Evolutionary conservation across 2,888 invertebrate species (phyloP), one percentile per base, ranked within the genome.

Genomic region (Polydesmus complanatus): DNA sequence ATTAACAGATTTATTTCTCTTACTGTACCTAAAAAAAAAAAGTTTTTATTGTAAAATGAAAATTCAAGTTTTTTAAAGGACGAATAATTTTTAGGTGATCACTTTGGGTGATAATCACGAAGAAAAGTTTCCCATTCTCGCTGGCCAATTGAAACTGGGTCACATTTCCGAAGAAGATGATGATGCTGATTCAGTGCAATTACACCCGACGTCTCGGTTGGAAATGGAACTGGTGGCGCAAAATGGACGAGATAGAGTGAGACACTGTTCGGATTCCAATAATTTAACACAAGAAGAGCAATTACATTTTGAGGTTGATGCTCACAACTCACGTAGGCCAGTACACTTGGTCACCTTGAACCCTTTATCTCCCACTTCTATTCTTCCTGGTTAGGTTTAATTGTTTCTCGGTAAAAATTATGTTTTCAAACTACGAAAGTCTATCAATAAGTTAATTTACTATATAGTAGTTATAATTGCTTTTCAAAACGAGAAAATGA

Each of bases 121-220:
- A 47, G 59, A 59, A 19, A 59, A 62, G 49, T 62, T 61, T 56
- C 61, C 61, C 25, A 61, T 64, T 50, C 61, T 61, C 14, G 52
- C 51, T 5, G 67, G 70, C 26, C 60, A 63, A 8, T 67, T 69
- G 56, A 65, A 66, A 14, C 66, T 67, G 11, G 65, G 66, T 21
- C 59, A 68, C 19, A 52, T 68, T 54, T 68, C 23, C 19, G 50
- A 27, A 2, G 27, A 21, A 3, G 19, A 52, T 21, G 8, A 18
- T 8, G 26, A 50, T 11, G 11, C 22, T 21, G 22, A 5, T 11
- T 21, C 48, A 1, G 57, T 21, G 2, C 49, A 37, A 37, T 8
- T 37, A 37, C 5, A 37, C 14, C 14, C 37, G n/a, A n/a, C n/a
- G 14, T 37, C 37, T 37, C 37, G 14, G 37, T 14, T 37, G 37